Percentiles rank a stretch among this genome's conserved stretches.
phyloP scores from a whole-genome alignment of 2,888 invertebrate genomes.

The Eristalis pertinax region DNA sequence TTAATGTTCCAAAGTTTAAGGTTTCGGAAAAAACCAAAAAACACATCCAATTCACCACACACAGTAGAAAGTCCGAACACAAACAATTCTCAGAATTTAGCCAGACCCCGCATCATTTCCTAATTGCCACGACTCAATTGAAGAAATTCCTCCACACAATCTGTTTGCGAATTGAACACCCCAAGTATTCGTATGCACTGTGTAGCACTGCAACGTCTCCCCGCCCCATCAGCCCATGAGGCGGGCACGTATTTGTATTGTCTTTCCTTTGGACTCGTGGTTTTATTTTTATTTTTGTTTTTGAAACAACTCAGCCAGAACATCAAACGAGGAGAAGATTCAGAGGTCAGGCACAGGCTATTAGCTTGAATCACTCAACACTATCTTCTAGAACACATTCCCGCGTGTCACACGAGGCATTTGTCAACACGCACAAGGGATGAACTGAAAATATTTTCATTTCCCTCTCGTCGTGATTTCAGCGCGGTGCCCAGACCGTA shows the following conservation, averaged over 20 bases:
- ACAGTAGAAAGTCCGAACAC: neutral
- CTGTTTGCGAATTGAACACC: slow-evolving; percentile 24
- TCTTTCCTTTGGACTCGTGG: neutral
- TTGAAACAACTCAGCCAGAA: neutral
- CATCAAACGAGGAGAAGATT: slow-evolving; percentile 49
- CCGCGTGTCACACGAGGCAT: slow-evolving; percentile 13
- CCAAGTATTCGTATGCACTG: slow-evolving; percentile 13
- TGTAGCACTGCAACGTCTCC: neutral
- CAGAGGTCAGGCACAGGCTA: slow-evolving; percentile 61
- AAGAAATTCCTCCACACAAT: slow-evolving; percentile 35
- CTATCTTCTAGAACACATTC: slow-evolving; percentile 52
- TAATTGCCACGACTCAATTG: slow-evolving; percentile 34
- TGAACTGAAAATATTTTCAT: slow-evolving; percentile 37
- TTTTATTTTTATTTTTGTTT: neutral
- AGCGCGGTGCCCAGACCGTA: too few relatives aligned
- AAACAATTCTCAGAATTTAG: neutral
- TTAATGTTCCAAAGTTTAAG: neutral
- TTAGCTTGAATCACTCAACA: slow-evolving; percentile 69
- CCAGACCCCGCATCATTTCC: slow-evolving; percentile 5
- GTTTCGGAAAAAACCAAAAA: neutral
- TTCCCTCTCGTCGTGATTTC: neutral
- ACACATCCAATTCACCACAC: neutral
- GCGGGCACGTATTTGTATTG: neutral
- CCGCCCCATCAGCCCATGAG: neutral
- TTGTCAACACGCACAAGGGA: slow-evolving; percentile 35